Evolutionary conservation across 2,888 invertebrate species (phyloP).

Genomic region (Strigamia maritima): DNA sequence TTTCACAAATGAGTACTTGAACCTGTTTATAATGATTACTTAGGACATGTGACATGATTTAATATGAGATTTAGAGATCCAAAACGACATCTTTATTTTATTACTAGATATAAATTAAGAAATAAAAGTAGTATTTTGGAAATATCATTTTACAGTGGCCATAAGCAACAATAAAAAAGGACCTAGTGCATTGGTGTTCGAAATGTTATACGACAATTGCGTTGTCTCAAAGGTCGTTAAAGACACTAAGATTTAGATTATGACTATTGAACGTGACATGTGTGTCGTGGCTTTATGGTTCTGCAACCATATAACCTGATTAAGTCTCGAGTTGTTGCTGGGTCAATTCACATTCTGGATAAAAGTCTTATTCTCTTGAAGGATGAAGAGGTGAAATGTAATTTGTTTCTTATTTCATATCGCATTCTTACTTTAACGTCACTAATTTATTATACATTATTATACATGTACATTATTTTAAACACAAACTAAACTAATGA

Average conservation of each 20-base stretch:
- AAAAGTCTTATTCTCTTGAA: not conserved
- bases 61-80: too few species aligned
- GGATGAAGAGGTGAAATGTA: not conserved
- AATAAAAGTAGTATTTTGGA: not conserved
- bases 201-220: slow-evolving; percentile 10
- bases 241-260: slow-evolving; percentile 15
- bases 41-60: too few species aligned
- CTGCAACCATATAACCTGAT: slow-evolving; percentile 10
- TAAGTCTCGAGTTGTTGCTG: slow-evolving; percentile 5
- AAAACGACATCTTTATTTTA: not conserved
- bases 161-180: not conserved
- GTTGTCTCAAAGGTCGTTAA: not conserved
- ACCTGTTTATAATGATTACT: too few species aligned
- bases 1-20: too few species aligned
- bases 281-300: slow-evolving; percentile 5
- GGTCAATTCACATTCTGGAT: not conserved
- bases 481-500: not conserved
- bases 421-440: not conserved
- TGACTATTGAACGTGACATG: slow-evolving; percentile 7
- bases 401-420: not conserved
- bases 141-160: not conserved
- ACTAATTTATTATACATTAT: slow-evolving; percentile 3
- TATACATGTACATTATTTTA: not conserved
- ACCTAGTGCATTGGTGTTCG: not conserved
- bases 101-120: not conserved